These are phyloP conservation scores for Sinocyclocheilus anophthalmus DNA, from an alignment of 2,113 vertebrate genomes.

Conservation along the genomic window DNA sequence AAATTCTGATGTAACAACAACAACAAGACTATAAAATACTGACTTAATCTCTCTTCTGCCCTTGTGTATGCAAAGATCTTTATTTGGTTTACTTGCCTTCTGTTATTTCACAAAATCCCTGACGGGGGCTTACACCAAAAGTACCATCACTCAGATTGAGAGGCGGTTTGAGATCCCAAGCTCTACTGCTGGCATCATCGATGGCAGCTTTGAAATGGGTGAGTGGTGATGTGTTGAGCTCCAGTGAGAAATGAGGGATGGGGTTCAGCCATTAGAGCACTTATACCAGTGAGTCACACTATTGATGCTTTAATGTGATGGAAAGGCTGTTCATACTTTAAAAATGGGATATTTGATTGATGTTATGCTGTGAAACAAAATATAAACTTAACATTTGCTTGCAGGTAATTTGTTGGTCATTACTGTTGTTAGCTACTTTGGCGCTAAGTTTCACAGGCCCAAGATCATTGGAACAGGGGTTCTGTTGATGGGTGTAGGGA, in stretches of 20 bases:
- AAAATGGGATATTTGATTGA: not conserved
- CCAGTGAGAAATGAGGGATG: not conserved
- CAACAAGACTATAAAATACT: not conserved
- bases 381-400: not conserved
- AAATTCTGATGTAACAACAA: not conserved
- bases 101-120: conserved; percentile 77
- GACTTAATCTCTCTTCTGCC: not conserved
- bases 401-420: conserved; percentile 93
- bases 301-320: not conserved
- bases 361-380: not conserved
- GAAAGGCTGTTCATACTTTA: not conserved
- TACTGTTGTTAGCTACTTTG: conserved; percentile 92
- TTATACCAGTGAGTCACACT: conserved; percentile 1
- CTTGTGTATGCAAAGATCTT: conserved; percentile 71
- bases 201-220: conserved; percentile 85
- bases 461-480: conserved; percentile 89
- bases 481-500: conserved; percentile 89
- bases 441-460: conserved; percentile 89
- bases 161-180: conserved; percentile 79
- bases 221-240: conserved; percentile 48
- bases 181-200: conserved; percentile 79
- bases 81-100: conserved; percentile 75
- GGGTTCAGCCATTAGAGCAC: not conserved
- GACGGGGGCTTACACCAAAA: conserved; percentile 78
- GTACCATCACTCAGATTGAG: conserved; percentile 82